Base-by-base conservation (phyloP, 2,113 vertebrate species). In the Edolisoma coerulescens region DNA sequence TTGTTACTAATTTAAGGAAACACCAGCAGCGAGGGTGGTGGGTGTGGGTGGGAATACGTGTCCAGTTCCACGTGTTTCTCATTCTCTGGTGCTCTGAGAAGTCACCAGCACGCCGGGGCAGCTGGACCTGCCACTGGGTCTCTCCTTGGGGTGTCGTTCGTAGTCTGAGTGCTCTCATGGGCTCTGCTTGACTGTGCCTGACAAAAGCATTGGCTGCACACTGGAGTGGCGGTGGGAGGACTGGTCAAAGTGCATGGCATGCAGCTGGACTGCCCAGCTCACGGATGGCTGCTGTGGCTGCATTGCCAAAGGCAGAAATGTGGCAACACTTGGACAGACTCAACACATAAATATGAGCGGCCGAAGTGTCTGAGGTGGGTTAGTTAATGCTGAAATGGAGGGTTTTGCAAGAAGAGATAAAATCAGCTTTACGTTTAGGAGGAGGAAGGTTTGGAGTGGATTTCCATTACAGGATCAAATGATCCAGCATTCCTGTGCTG, bases 321-420 rank as follows among this genome's bases (percentile, higher is more conserved):
- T 79, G 56, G 95, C 92, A 96, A 83, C 41, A 37, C 49, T 75
- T 0, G 0, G 54, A 60, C 44, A 90, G 63, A 69, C 64, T 92
- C 79, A 90, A n/a, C 59, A 33, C 26, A 59, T 68, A 81, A 85
- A 56, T 56, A 87, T 14, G 79, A 77, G 28, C 42, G 41, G 67
- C 27, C 4, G 20, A 67, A 78, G 65, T 47, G 9, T 77, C 75
- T 67, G 70, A 73, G 64, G 22, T 90, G 69, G 75, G 44, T 77
- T 35, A 41, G 75, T 87, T 90, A 80, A 67, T 75, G 71, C 75
- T 93, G 65, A 90, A 93, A 71, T 32, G 9, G 41, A 90, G 28
- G 50, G 44, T 86, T 93, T 96, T 95, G 95, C 76, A 96, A 96
- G 89, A 91, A 64, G 82, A 88, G 93, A 92, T 70, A 95, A 93